These are phyloP conservation scores for Nymphalis io DNA, from an alignment of 1,140 invertebrate species.

Conservation along the genomic window DNA sequence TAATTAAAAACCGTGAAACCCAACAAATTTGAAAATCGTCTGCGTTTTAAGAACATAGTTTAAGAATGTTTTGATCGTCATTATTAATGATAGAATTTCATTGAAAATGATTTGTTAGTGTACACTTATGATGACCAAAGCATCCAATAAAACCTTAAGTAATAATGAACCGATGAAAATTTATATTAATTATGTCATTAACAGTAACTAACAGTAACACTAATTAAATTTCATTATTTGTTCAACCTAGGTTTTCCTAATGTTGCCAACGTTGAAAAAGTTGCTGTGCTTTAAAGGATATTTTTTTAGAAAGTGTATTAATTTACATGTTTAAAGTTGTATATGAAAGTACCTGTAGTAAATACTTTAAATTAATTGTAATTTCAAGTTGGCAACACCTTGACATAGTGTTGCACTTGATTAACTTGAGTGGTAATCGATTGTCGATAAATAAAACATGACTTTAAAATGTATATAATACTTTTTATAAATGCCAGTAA, in stretches of 20 bases:
- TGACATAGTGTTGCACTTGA: constrained; percentile 6
- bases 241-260: neutral
- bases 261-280: neutral
- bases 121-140: neutral
- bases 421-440: constrained; percentile 1
- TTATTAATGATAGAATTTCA: neutral
- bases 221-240: neutral
- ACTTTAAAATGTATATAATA: neutral
- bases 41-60: neutral
- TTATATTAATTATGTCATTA: constrained; percentile 18
- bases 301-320: neutral
- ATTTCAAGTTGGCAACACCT: constrained; percentile 1
- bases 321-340: neutral
- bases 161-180: constrained; percentile 19
- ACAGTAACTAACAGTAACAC: neutral
- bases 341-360: too few relatives aligned
- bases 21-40: neutral
- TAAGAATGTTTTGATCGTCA: neutral
- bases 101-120: neutral
- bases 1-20: neutral
- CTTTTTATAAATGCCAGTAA: neutral
- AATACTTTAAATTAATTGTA: neutral
- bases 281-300: neutral
- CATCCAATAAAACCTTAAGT: neutral
- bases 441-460: constrained; percentile 4